Percentiles rank a stretch among this genome's conserved stretches.
phyloP scores from a whole-genome alignment of 2,888 invertebrate species.

The Drosophila pseudotakahashii region DNA sequence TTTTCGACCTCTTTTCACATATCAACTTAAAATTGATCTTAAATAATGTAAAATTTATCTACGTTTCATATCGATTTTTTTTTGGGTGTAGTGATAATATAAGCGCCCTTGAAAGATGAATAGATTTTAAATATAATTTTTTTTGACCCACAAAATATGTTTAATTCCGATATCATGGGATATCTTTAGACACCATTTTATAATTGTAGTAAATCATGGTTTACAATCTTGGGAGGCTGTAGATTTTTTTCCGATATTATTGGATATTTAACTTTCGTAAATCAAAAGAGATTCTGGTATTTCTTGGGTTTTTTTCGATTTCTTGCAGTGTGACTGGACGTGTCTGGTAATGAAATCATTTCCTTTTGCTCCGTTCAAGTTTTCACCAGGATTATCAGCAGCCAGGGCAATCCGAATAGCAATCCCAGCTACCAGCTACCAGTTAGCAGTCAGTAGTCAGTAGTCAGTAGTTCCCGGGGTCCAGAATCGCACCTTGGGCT shows the following conservation, averaged over 20 bases:
- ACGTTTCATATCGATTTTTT: too few relatives aligned
- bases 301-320: background rate
- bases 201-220: background rate
- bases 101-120: too few relatives aligned
- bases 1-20: too few relatives aligned
- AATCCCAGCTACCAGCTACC: constrained; percentile 11
- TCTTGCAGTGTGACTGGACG: constrained; percentile 53
- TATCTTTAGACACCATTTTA: too few relatives aligned
- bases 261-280: background rate
- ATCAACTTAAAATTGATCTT: too few relatives aligned
- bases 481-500: constrained; percentile 27
- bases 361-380: constrained; percentile 76
- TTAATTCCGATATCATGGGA: too few relatives aligned
- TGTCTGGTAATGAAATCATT: constrained; percentile 80
- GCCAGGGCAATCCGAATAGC: constrained; percentile 14
- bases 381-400: constrained; percentile 68
- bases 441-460: constrained; percentile 9
- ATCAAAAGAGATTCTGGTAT: background rate
- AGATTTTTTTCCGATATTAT: too few relatives aligned
- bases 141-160: too few relatives aligned
- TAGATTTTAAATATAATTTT: too few relatives aligned
- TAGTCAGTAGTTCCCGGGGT: constrained; percentile 15
- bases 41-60: too few relatives aligned
- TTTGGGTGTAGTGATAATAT: too few relatives aligned
- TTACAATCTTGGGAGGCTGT: background rate